Base-by-base conservation (phyloP, 2,888 invertebrate species). In the Synanthedon myopaeformis region DNA sequence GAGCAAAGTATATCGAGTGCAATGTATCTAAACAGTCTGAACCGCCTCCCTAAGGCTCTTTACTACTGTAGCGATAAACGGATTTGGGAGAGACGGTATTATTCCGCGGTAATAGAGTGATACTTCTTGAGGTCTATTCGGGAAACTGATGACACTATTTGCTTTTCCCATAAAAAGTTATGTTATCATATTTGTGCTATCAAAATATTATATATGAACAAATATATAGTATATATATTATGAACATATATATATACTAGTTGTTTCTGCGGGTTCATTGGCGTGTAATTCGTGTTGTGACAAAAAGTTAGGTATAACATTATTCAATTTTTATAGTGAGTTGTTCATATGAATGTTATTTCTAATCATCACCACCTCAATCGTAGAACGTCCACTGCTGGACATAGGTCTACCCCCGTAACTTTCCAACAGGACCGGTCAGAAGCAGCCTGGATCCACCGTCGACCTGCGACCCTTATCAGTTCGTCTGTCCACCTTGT, bases 161-260 rank as follows among this genome's bases (percentile, higher is more conserved):
- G 79, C 75, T 76, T 79, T 75, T 67, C 70, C 70, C 77, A 78
- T 84, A 85, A 85, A 85, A 84, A 79, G 81, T 82, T 81, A 84
- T 73, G 75, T 76, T 74, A 71, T 77, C 74, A 76, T 76, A 73
- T 77, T 79, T 76, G 76, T 65, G 70, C 74, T 69, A 74, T 74
- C 75, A 80, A 76, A 82, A 76, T 81, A 78, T n/a, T n/a, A n/a
- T n/a, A n/a, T n/a, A n/a, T n/a, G n/a, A n/a, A n/a, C n/a, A n/a
- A n/a, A n/a, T n/a, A n/a, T n/a, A n/a, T n/a, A n/a, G n/a, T n/a
- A n/a, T n/a, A n/a, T n/a, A n/a, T n/a, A n/a, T n/a, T n/a, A n/a
- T n/a, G n/a, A n/a, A n/a, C n/a, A n/a, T n/a, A 78, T 79, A 12
- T 45, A 13, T 6, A 3, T n/a, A n/a, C 42, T 42, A 42, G 42